Percentiles rank a stretch among this genome's conserved stretches.
Conservation (phyloP, 1,140 invertebrate species). For the Panagrolaimus sp. region DNA sequence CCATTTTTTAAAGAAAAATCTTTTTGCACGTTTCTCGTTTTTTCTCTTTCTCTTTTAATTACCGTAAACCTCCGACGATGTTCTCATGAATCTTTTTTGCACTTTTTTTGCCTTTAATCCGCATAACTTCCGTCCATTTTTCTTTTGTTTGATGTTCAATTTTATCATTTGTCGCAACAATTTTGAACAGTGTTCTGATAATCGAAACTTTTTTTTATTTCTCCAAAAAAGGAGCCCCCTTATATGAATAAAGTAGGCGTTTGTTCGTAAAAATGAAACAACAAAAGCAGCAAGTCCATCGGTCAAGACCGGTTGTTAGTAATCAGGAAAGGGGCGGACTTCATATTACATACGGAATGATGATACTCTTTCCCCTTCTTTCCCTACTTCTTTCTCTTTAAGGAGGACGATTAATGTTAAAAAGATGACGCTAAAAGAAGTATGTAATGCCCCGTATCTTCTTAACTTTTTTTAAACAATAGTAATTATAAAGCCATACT, state of each 20-base stretch:
- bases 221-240: conserved; percentile 4
- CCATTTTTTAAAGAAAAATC: too few relatives aligned
- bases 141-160: background rate
- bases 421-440: background rate
- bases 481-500: background rate
- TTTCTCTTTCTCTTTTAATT: too few relatives aligned
- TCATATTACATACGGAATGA: background rate
- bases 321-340: conserved; percentile 13
- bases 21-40: too few relatives aligned
- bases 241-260: background rate
- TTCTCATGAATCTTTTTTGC: too few relatives aligned
- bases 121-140: background rate
- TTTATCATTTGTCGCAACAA: background rate
- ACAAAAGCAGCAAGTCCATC: background rate
- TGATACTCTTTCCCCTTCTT: too few relatives aligned
- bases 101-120: too few relatives aligned
- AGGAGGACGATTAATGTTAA: background rate
- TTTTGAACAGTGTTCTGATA: background rate
- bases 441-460: background rate
- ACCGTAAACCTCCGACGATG: too few relatives aligned
- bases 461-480: background rate
- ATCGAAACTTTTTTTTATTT: background rate
- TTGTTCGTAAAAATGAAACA: too few relatives aligned
- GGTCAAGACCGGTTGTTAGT: conserved; percentile 11
- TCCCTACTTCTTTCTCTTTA: background rate